A percentile compares a stretch with the other conserved stretches of the same genome.
Evolutionary conservation across 2,888 invertebrate genomes (phyloP).

Genomic region (Caenorhabditis becei): DNA sequence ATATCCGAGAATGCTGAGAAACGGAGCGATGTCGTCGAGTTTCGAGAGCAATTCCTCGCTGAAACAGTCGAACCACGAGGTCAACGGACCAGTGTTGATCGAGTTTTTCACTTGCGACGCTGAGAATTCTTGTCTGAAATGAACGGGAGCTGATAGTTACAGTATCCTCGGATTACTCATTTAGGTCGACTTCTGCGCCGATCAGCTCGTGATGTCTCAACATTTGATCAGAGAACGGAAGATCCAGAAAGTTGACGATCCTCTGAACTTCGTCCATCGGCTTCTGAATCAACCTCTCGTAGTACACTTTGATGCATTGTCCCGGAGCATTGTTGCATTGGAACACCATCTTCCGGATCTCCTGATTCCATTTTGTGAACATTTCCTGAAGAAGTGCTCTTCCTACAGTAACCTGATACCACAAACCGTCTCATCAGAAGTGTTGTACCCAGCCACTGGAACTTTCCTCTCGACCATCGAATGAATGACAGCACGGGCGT

Average conservation of each 20-base stretch:
- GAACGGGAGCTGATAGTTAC: not conserved
- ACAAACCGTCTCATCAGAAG: constrained; percentile 29
- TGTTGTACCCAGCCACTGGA: constrained; percentile 92
- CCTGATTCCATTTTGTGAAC: constrained; percentile 93
- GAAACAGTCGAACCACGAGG: constrained; percentile 65
- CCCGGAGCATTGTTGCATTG: constrained; percentile 86
- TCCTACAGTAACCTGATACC: not conserved
- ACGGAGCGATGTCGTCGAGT: constrained; percentile 54
- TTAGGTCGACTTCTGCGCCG: constrained; percentile 63
- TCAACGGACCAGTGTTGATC: constrained; percentile 55
- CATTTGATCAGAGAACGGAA: constrained; percentile 92
- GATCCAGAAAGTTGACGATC: constrained; percentile 90
- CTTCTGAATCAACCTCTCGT: constrained; percentile 95
- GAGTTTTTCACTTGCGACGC: constrained; percentile 64
- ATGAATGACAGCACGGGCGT: constrained; percentile 92
- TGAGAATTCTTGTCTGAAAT: constrained; percentile 64
- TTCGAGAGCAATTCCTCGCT: constrained; percentile 40
- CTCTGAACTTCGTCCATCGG: constrained; percentile 91
- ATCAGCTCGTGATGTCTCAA: constrained; percentile 65
- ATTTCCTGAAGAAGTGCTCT: constrained; percentile 88
- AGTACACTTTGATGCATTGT: constrained; percentile 85
- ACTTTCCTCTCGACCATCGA: constrained; percentile 95
- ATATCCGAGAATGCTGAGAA: constrained; percentile 50
- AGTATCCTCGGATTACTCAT: constrained; percentile 87
- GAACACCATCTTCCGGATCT: constrained; percentile 89